Base-by-base conservation (phyloP, 2,888 invertebrate species). In the Polia nebulosa region DNA sequence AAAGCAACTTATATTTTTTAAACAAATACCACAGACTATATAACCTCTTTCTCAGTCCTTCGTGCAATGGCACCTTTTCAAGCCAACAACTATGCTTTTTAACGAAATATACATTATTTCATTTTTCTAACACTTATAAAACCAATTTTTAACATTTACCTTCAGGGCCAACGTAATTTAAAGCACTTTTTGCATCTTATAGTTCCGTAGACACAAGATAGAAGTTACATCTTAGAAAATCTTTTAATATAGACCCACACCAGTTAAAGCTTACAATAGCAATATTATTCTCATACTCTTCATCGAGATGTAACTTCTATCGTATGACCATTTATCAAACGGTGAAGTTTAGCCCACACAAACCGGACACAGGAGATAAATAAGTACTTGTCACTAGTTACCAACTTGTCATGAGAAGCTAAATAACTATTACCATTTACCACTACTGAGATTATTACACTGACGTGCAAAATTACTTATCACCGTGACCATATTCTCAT, bases 401-500 rank as follows among this genome's bases (percentile, higher is more conserved):
- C 65, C 64, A 77, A 68, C 47, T 82, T 85, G 86, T 87, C 85
- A 87, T 87, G 86, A 81, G 61, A 78, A 84, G 76, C 78, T 75
- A 53, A 65, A 61, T 41, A 64, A 27, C 27, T 64, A 72, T 39
- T 13, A 71, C 34, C n/a, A 57, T 56, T 39, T 13, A 71, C 34
- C n/a, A 57, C 59, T 69, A 78, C 39, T 65, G 49, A 57, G 57
- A 61, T 53, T 53, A 57, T 60, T 66, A 67, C 70, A 76, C 49
- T 67, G 47, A 57, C 60, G 72, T 57, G 71, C 65, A 78, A 53
- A 56, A 59, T 45, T 5, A 25, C n/a, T 5, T 45, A 22, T 22
- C n/a, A 2, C 22, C 27, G 0, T 7, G 25, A 22, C 13, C 5
- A 15, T 3, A 9, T 53, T 15, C 1, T 6, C n/a, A 39, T 41